Base-by-base conservation (phyloP, 2,797 vertebrate species). In the Sebastes jordani region DNA sequence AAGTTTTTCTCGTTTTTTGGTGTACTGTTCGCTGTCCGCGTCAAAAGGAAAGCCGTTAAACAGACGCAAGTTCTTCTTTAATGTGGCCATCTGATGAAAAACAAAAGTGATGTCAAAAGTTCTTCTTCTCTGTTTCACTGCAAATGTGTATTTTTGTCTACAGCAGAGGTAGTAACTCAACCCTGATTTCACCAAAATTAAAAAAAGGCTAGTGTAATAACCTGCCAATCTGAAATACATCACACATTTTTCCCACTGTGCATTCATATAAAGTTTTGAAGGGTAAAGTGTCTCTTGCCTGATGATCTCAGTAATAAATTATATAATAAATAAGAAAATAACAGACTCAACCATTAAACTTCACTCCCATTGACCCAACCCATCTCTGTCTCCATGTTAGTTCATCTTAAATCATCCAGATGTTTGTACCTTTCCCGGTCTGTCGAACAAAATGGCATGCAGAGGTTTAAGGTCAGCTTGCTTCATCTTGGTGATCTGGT, bases 31-130 rank as follows among this genome's bases (percentile, higher is more conserved):
- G 85, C 97, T 99, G 94, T 96, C 96, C 7, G 94, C 95, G 72
- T 97, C 96, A 82, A 99, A 99, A 0, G 96, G 89, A 80, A 99
- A 99, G 2, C 98, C 98, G 34, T 97, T 99, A 70, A 99, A 99
- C 55, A 97, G 96, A 49, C 98, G 96, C 85, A 99, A 92, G 84
- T 98, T 98, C 95, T 97, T 99, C 95, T 98, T 95, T 22, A 96
- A 76, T 1, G 84, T 83, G 11, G 93, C 76, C 34, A 90, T 87
- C 96, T 96, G 87, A 22, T 2, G 4, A 62, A 11, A 27, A 60
- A 34, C 6, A 77, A 18, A 77, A 20, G 0, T 46, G 0, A 7
- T 46, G 42, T 49, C 1, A 46, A 22, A 22, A 23, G 5, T 49
- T 34, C 16, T 32, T 49, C 18, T 54, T 58, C 54, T 56, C 11